Evolutionary conservation across 2,888 invertebrate species (phyloP).

Genomic region (Phlogophora meticulosa): DNA sequence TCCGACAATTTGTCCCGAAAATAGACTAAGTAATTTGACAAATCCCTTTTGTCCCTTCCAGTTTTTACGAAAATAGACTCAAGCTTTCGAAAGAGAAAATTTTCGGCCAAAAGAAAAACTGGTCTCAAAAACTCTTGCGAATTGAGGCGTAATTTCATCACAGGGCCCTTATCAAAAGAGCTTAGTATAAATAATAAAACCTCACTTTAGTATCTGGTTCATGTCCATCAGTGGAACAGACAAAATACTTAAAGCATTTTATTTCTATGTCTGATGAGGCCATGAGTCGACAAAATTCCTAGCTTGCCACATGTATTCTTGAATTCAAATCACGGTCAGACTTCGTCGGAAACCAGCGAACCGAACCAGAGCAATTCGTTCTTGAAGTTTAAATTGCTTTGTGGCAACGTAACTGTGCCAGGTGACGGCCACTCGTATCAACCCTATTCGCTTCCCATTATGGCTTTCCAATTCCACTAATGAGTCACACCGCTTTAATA

Average conservation of each 20-base stretch:
- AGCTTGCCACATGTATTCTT: slow-evolving; percentile 28
- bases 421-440: slow-evolving; percentile 36
- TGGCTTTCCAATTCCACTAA: slow-evolving; percentile 52
- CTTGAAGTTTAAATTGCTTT: slow-evolving; percentile 62
- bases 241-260: slow-evolving; percentile 28
- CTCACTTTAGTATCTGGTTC: slow-evolving; percentile 12
- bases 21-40: slow-evolving; percentile 38
- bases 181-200: slow-evolving; percentile 23
- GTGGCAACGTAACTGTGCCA: slow-evolving; percentile 44
- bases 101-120: slow-evolving; percentile 26
- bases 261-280: slow-evolving; percentile 23
- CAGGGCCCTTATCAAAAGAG: slow-evolving; percentile 6
- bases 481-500: slow-evolving; percentile 51
- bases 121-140: slow-evolving; percentile 20
- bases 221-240: slow-evolving; percentile 7
- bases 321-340: slow-evolving; percentile 39
- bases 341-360: slow-evolving; percentile 30
- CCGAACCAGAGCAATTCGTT: slow-evolving; percentile 35
- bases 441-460: slow-evolving; percentile 38
- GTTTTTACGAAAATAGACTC: slow-evolving; percentile 31
- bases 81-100: slow-evolving; percentile 20
- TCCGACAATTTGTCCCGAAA: slow-evolving; percentile 31
- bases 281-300: slow-evolving; percentile 2
- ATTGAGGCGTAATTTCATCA: slow-evolving; percentile 34
- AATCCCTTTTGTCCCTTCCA: slow-evolving; percentile 10